Evolutionary conservation across 2,888 invertebrate genomes (phyloP).

Genomic region (Augochlorella aurata): DNA sequence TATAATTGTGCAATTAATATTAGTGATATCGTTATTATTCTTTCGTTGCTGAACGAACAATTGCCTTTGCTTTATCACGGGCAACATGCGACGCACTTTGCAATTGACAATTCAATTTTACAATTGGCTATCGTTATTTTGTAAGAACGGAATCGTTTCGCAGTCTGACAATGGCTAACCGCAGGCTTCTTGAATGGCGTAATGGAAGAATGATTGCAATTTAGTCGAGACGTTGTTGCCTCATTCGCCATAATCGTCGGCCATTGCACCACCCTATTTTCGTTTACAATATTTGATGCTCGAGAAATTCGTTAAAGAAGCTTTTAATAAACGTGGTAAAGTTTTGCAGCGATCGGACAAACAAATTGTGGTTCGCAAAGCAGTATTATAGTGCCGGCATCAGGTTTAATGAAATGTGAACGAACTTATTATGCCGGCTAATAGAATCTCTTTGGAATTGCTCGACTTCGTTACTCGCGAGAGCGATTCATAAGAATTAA

Average conservation of each 20-base stretch:
- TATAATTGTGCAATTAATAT: not conserved
- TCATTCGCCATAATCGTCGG: not conserved
- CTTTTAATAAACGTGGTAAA: no score
- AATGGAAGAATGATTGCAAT: not conserved
- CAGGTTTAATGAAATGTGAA: not conserved
- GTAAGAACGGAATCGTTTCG: not conserved
- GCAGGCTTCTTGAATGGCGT: not conserved
- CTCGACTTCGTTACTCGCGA: not conserved
- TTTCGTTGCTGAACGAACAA: not conserved
- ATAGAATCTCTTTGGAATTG: not conserved
- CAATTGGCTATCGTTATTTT: conserved; percentile 1
- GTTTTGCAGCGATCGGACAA: no score
- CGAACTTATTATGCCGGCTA: not conserved
- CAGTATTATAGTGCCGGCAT: not conserved
- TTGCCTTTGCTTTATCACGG: not conserved
- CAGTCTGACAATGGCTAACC: not conserved
- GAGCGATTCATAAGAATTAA: not conserved
- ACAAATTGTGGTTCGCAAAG: not conserved
- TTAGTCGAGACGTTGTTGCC: not conserved
- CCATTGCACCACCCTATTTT: not conserved
- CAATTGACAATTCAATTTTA: not conserved
- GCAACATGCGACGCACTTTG: not conserved
- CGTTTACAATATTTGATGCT: not conserved
- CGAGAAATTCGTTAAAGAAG: not conserved
- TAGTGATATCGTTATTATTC: not conserved